phyloP scores from a whole-genome alignment of 2,797 vertebrate species.

The Chelonia mydas region DNA sequence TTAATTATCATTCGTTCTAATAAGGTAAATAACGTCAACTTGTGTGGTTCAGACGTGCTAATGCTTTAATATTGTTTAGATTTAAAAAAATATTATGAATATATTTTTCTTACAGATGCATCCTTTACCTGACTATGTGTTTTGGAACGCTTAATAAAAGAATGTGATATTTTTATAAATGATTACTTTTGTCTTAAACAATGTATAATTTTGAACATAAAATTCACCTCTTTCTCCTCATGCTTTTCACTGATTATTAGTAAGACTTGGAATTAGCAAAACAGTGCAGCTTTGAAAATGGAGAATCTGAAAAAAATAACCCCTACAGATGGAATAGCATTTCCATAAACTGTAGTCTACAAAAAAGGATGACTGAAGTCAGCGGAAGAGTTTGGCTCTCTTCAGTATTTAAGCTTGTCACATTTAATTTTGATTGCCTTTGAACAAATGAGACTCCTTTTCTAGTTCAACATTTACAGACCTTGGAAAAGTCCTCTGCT shows the following conservation, averaged over 20 bases:
- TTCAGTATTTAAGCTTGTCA: conserved; percentile 50
- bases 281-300: conserved; percentile 12
- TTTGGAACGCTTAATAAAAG: conserved; percentile 56
- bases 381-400: conserved; percentile 39
- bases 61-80: neutral
- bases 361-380: conserved; percentile 47
- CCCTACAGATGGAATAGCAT: conserved; percentile 39
- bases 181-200: conserved; percentile 61
- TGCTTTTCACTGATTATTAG: neutral
- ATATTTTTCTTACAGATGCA: conserved; percentile 21
- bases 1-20: accelerated
- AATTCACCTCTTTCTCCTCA: conserved; percentile 28
- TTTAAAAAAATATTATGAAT: neutral
- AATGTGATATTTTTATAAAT: conserved; percentile 56
- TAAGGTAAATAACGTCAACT: neutral
- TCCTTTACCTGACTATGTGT: conserved; percentile 58
- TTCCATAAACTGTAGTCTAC: neutral
- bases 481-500: conserved; percentile 53
- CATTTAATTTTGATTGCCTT: conserved; percentile 74
- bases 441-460: conserved; percentile 64
- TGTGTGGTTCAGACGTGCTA: neutral
- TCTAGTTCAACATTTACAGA: conserved; percentile 40
- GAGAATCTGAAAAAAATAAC: neutral
- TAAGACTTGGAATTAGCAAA: conserved; percentile 18
- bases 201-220: conserved; percentile 59